These are phyloP conservation scores for Vanessa atalanta DNA, from an alignment of 1,140 invertebrate species.

Conservation along the genomic window DNA sequence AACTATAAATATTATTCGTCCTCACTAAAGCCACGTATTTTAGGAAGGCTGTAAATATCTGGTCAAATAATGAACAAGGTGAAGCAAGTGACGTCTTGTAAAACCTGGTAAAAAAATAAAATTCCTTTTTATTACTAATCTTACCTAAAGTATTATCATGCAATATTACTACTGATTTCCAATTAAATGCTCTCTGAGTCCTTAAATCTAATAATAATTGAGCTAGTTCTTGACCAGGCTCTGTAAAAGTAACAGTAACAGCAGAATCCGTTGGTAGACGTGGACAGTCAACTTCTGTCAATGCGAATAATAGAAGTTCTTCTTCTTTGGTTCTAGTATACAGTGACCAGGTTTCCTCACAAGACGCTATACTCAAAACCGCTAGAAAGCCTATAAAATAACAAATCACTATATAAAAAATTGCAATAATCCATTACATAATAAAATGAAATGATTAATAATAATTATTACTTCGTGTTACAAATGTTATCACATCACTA, in stretches of 20 bases:
- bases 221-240: conserved; percentile 85
- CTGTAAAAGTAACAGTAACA: conserved; percentile 85
- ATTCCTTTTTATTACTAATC: conserved; percentile 30
- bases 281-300: conserved; percentile 86
- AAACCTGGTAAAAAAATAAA: neutral
- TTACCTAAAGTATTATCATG: conserved; percentile 87
- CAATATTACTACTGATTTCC: conserved; percentile 86
- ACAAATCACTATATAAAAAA: neutral
- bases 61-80: too few species aligned
- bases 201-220: conserved; percentile 88
- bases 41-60: too few species aligned
- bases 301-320: conserved; percentile 85
- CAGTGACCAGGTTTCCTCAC: conserved; percentile 85
- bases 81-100: too few species aligned
- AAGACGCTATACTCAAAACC: conserved; percentile 86
- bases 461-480: too few species aligned
- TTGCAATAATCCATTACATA: neutral
- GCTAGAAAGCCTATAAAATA: conserved; percentile 83
- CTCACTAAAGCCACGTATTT: too few species aligned
- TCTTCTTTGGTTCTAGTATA: conserved; percentile 82
- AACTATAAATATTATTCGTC: too few species aligned
- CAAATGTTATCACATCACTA: too few species aligned
- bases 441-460: too few species aligned
- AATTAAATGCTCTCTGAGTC: conserved; percentile 82
- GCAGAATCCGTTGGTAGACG: conserved; percentile 84